Evolutionary conservation across 2,113 vertebrate genomes (phyloP), one percentile per base, ranked within the genome.

Genomic region (Acrocephalus kingi): DNA sequence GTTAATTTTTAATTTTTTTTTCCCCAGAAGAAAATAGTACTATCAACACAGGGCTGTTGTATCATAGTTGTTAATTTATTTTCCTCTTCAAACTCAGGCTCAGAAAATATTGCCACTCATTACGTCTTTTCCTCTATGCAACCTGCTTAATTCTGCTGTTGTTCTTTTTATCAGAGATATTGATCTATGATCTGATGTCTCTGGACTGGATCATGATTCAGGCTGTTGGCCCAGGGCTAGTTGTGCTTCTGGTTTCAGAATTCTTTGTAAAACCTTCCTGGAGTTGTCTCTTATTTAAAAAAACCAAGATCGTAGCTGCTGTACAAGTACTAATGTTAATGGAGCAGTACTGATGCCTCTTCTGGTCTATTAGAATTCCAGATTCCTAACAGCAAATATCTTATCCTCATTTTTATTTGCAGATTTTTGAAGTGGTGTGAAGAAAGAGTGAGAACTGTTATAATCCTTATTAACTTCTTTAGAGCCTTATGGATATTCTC

Each of bases 111-210:
- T 81, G 31, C n/a, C 86, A 4, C n/a, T 92, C 22, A 7, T 93
- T 95, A 30, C 1, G 3, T 10, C 37, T 78, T 89, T 90, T 24
- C 39, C 49, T 48, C 8, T 52, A 37, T 45, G 33, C 79, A 93
- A 39, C 16, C 41, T 93, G 63, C 68, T 88, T 86, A 80, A 71
- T 87, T 94, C 66, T 77, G 64, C 49, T 90, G 90, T 90, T 95
- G 18, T 93, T 93, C 71, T 64, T 89, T 95, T 67, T 51, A 59
- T 84, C 56, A 86, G 45, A 76, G 63, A 68, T 92, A 25, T 17
- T 76, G 82, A 71, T 88, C 72, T 88, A 22, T 87, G 78, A 72
- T 90, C 77, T 73, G 61, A 73, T 87, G 52, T 89, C 79, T 88
- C 76, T 86, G 89, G 64, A 54, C 79, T 87, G 76, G 81, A 52